phyloP scores from a whole-genome alignment of 2,113 vertebrate species.

The Dascyllus trimaculatus region DNA sequence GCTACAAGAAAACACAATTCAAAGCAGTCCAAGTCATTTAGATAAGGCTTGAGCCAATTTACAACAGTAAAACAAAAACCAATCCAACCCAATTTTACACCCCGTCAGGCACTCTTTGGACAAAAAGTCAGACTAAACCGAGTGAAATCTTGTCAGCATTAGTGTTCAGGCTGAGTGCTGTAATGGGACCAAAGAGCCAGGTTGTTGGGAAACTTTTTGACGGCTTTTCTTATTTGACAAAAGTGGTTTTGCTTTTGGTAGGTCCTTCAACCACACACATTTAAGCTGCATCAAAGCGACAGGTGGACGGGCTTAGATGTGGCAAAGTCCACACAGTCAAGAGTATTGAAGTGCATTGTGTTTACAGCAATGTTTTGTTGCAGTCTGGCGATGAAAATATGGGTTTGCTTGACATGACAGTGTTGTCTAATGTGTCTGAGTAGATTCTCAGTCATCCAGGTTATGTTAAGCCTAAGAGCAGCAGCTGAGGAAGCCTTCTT shows the following conservation, averaged over 20 bases:
- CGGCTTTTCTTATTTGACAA: background rate
- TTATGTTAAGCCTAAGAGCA: no score
- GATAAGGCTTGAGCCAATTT: constrained; percentile 5
- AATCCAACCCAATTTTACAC: constrained; percentile 28
- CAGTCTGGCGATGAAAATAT: background rate
- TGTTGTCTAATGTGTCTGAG: no score
- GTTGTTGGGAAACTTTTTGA: constrained; percentile 1
- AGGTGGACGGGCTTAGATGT: background rate
- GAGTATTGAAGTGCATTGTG: background rate
- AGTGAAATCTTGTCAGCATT: constrained; percentile 1
- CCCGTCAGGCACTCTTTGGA: background rate
- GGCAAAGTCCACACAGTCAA: background rate
- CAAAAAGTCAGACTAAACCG: constrained; percentile 24
- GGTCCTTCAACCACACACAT: background rate
- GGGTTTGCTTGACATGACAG: no score
- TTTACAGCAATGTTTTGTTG: background rate
- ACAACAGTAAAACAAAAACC: constrained; percentile 1
- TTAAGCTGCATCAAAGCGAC: background rate
- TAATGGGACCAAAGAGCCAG: background rate
- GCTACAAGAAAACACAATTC: constrained; percentile 1
- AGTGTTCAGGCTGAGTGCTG: background rate
- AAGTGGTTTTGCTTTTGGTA: background rate
- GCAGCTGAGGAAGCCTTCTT: no score
- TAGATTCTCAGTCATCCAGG: no score
- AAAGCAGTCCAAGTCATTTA: constrained; percentile 6